Evolutionary conservation across 2,113 vertebrate genomes (phyloP).

Genomic region (Pteruthius melanotis): DNA sequence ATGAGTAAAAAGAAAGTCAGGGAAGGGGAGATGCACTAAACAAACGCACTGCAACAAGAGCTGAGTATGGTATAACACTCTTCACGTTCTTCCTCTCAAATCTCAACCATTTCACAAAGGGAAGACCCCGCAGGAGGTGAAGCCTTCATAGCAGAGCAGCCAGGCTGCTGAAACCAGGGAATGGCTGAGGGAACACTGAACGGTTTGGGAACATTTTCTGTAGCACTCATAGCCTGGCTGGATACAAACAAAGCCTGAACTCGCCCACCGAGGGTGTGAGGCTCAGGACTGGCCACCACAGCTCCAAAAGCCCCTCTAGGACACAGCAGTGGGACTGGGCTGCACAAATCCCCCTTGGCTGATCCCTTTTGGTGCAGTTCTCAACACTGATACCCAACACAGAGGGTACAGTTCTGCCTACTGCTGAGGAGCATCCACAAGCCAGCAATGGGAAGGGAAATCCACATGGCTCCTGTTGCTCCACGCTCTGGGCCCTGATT

Average conservation of each 20-base stretch:
- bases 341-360: not conserved
- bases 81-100: not conserved
- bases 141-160: not conserved
- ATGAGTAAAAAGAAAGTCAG: too few species aligned
- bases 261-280: rapidly evolving
- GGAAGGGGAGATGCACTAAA: not conserved
- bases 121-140: not conserved
- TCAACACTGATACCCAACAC: not conserved
- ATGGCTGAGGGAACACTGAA: not conserved
- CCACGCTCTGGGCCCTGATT: not conserved
- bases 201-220: not conserved
- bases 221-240: too few species aligned
- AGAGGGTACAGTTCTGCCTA: not conserved
- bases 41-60: not conserved
- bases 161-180: not conserved
- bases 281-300: not conserved
- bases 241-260: not conserved
- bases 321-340: not conserved
- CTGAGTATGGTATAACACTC: rapidly evolving
- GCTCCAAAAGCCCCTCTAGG: not conserved
- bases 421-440: not conserved
- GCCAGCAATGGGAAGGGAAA: not conserved
- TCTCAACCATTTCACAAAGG: not conserved
- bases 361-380: not conserved
- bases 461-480: not conserved